Conservation (phyloP, 2,888 invertebrate genomes). For the Scrobipalpa atriplicella region DNA sequence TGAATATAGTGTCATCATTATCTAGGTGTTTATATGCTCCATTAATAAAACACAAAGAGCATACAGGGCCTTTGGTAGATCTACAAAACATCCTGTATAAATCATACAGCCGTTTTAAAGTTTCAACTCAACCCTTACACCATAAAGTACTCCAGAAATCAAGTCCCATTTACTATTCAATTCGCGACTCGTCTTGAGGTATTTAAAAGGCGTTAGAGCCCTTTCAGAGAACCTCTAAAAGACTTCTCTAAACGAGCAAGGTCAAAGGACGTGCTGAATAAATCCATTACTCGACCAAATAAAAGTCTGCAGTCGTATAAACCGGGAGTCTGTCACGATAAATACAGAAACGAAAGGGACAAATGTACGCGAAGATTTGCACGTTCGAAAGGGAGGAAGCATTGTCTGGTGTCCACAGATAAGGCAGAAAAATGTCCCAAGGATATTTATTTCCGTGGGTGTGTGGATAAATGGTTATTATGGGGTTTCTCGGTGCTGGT, state of each 20-base stretch:
- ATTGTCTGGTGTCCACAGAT: conserved; percentile 73
- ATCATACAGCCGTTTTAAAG: neutral
- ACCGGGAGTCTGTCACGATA: conserved; percentile 57
- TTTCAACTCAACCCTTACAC: neutral
- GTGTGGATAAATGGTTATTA: conserved; percentile 76
- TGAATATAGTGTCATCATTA: too few species aligned
- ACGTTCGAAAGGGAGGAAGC: conserved; percentile 46
- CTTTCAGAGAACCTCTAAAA: conserved; percentile 10
- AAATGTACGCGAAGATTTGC: conserved; percentile 34
- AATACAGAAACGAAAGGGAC: conserved; percentile 54
- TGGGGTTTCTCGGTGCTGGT: conserved; percentile 60
- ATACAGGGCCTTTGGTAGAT: too few species aligned
- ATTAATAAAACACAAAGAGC: too few species aligned
- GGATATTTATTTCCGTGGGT: conserved; percentile 72
- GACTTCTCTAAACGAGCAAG: conserved; percentile 47
- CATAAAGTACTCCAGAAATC: conserved; percentile 1
- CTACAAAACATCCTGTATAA: neutral
- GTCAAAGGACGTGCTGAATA: conserved; percentile 70
- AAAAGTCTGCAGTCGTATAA: conserved; percentile 68
- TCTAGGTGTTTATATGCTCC: too few species aligned
- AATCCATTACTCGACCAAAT: conserved; percentile 79
- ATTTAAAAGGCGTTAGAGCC: neutral
- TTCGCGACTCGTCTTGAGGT: neutral
- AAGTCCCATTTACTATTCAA: conserved; percentile 6
- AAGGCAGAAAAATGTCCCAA: conserved; percentile 79